Base-by-base conservation (phyloP, 2,797 vertebrate genomes). In the Staurois parvus region DNA sequence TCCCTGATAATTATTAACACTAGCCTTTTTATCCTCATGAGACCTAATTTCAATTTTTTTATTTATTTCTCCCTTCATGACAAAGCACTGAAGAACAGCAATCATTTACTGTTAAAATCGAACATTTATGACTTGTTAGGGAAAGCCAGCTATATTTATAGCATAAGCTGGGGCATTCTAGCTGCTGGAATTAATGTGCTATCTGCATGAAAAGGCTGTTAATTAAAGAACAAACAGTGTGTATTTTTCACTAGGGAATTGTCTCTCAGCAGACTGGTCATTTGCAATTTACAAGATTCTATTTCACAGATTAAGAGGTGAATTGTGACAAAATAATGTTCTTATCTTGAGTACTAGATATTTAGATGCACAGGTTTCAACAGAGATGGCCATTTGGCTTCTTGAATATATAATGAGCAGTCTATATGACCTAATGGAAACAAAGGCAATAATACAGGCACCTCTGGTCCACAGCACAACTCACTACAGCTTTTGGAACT, bases 1-100 rank as follows among this genome's bases (percentile, higher is more conserved):
- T 93, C 94, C 94, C 92, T 95, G 94, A 90, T 95, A 96, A 97
- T 97, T 96, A 98, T 96, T 97, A 98, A 97, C 96, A 98, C 96
- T 98, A 96, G 96, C 95, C 96, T 97, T 97, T 97, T 96, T 94
- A 94, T 95, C 96, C 95, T 96, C 96, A 89, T 73, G 96, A 95
- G 97, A 95, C 92, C 86, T 91, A 88, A 91, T 91, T 92, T 89
- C 89, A 92, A 91, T 93, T 93, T 94, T 91, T 92, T 81, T 90
- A 91, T 91, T 88, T 79, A 88, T 89, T 89, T 91, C 85, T 83
- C 88, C 87, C 88, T 91, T 93, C 90, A 89, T 81, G 88, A 89
- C 87, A 89, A 91, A 88, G 81, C 91, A 90, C 90, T 90, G 85
- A 87, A 90, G 88, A 89, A 91, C 82, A 91, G 86, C 84, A 91